Conservation (phyloP, 2,888 invertebrate genomes). For the Microplitis manilae region DNA sequence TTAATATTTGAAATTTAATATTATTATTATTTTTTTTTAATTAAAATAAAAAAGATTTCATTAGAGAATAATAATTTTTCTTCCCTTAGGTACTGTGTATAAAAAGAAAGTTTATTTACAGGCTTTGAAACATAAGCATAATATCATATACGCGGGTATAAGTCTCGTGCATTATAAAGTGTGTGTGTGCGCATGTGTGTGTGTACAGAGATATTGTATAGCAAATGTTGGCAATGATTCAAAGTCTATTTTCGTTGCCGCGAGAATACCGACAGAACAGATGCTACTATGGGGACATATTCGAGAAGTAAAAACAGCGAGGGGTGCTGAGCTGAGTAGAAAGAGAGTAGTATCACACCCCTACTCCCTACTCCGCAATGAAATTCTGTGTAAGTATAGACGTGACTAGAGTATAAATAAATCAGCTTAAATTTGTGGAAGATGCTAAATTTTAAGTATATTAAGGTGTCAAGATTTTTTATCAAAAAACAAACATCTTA, state of each 20-base stretch:
- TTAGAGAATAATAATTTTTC: not conserved
- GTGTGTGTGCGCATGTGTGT: constrained; percentile 25
- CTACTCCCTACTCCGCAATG: constrained; percentile 4
- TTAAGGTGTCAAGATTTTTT: not conserved
- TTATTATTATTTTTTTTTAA: not conserved
- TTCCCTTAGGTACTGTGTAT: not conserved
- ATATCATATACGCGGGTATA: constrained; percentile 24
- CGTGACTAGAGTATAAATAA: constrained; percentile 27
- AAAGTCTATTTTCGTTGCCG: constrained; percentile 60
- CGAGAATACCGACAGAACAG: constrained; percentile 50
- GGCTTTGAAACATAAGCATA: constrained; percentile 2
- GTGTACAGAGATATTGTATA: constrained; percentile 44
- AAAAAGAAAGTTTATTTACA: not conserved
- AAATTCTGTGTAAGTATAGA: constrained; percentile 26
- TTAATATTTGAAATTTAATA: too few species aligned
- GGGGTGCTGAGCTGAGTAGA: constrained; percentile 13
- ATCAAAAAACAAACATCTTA: not conserved
- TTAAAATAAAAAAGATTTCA: not conserved
- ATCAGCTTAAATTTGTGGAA: constrained; percentile 22
- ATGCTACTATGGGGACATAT: constrained; percentile 44
- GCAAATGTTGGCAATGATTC: constrained; percentile 60
- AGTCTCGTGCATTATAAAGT: constrained; percentile 6
- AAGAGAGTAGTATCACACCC: not conserved
- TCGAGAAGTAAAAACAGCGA: constrained; percentile 34
- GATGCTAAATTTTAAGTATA: constrained; percentile 9